A percentile compares a stretch with the other conserved stretches of the same genome.
phyloP scores from a whole-genome alignment of 2,888 invertebrate genomes.

The Ectemnius cavifrons region DNA sequence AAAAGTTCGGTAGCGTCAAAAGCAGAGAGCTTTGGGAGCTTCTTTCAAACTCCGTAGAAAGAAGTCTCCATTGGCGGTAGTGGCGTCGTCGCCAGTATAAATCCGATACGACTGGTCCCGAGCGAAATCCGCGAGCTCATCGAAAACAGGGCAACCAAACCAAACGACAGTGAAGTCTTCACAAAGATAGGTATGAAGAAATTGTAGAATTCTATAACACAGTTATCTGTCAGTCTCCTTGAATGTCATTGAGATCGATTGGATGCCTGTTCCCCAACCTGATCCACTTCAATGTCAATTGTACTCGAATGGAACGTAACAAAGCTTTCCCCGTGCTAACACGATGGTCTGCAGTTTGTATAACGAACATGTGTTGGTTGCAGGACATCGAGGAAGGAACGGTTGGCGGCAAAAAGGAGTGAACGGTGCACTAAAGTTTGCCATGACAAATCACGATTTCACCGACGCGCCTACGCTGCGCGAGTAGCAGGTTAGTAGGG shows the following conservation, averaged over 20 bases:
- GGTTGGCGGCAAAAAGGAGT: conserved; percentile 11
- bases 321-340: no score
- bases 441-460: conserved; percentile 37
- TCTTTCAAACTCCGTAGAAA: conserved; percentile 57
- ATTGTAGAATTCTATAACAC: conserved; percentile 35
- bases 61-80: conserved; percentile 46
- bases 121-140: conserved; percentile 15
- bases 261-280: no score
- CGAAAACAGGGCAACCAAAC: conserved; percentile 10
- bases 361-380: not conserved
- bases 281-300: no score
- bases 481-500: not conserved
- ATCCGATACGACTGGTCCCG: conserved; percentile 42
- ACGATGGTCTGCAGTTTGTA: no score
- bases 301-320: no score
- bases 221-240: no score
- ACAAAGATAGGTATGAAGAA: not conserved
- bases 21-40: conserved; percentile 62
- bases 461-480: not conserved
- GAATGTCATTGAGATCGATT: no score
- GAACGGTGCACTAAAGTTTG: conserved; percentile 16
- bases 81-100: conserved; percentile 30
- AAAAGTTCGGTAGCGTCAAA: conserved; percentile 62
- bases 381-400: conserved; percentile 24
- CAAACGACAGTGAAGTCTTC: not conserved